A percentile compares a stretch with the other conserved stretches of the same genome.
Conservation (phyloP, 2,797 vertebrate species). For the Phoeniculus purpureus region DNA sequence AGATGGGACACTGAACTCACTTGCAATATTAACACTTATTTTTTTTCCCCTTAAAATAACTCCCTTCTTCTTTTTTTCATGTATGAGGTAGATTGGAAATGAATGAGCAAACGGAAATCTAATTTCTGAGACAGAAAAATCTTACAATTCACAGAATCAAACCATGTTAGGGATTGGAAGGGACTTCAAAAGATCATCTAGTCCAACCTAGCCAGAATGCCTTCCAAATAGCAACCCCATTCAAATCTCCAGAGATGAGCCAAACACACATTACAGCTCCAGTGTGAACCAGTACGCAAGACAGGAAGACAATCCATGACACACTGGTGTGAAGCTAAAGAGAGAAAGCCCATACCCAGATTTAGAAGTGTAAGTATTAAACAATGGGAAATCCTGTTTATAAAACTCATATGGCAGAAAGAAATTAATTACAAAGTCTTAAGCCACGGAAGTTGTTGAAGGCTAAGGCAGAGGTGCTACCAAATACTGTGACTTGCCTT, state of each 20-base stretch:
- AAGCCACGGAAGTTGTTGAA: not conserved
- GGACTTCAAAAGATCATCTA: too few relatives aligned
- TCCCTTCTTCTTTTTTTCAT: not conserved
- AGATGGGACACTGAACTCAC: not conserved
- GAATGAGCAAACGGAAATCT: constrained; percentile 32
- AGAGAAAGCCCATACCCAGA: not conserved
- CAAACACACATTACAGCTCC: constrained; percentile 55
- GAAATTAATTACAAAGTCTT: not conserved
- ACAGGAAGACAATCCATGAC: constrained; percentile 19
- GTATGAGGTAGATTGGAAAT: not conserved
- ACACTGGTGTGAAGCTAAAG: not conserved
- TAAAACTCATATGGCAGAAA: not conserved
- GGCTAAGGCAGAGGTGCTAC: not conserved
- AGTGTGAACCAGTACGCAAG: constrained; percentile 20
- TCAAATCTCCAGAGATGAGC: constrained; percentile 25
- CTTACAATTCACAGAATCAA: not conserved
- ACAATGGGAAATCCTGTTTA: not conserved
- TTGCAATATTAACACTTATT: not conserved
- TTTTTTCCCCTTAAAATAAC: not conserved
- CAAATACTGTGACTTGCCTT: constrained; percentile 78
- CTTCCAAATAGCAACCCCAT: constrained; percentile 31
- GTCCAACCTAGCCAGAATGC: not conserved
- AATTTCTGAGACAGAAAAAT: constrained; percentile 48
- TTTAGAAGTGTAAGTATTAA: not conserved
- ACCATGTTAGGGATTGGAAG: too few relatives aligned